A percentile compares a stretch with the other conserved stretches of the same genome.
phyloP scores from a whole-genome alignment of 1,140 invertebrate species.

The Gryllus bimaculatus region DNA sequence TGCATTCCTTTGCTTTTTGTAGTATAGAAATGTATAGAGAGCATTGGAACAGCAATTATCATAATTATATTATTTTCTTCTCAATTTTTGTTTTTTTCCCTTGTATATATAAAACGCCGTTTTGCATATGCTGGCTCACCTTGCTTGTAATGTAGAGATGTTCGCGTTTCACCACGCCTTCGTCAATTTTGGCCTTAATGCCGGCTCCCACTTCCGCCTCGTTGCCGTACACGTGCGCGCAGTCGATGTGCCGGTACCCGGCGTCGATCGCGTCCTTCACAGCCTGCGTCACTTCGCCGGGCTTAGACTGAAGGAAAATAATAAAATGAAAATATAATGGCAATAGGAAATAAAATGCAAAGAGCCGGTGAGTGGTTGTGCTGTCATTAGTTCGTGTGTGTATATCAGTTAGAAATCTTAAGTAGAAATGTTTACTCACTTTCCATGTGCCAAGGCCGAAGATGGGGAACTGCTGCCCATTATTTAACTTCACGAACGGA shows the following conservation, averaged over 20 bases:
- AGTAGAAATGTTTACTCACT: slow-evolving; percentile 35
- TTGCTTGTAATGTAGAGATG: slow-evolving; percentile 43
- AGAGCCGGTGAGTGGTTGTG: too few relatives aligned
- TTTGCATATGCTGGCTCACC: background rate
- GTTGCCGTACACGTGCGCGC: slow-evolving; percentile 72
- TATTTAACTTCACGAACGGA: slow-evolving; percentile 48
- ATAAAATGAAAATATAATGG: background rate
- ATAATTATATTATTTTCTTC: too few relatives aligned
- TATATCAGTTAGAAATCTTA: too few relatives aligned
- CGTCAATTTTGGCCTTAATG: slow-evolving; percentile 56
- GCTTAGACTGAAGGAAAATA: slow-evolving; percentile 46
- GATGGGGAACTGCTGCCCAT: slow-evolving; percentile 53
- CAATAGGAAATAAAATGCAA: too few relatives aligned
- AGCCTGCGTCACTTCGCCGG: slow-evolving; percentile 60
- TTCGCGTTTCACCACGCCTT: slow-evolving; percentile 59
- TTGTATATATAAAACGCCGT: too few relatives aligned
- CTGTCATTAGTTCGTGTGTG: too few relatives aligned
- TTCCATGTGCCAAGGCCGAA: slow-evolving; percentile 73
- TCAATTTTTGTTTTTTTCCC: too few relatives aligned
- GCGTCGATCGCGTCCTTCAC: slow-evolving; percentile 64
- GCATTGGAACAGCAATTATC: too few relatives aligned
- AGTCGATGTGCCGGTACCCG: slow-evolving; percentile 77
- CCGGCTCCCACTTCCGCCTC: slow-evolving; percentile 75
- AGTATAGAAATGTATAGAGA: too few relatives aligned
- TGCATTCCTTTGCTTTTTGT: too few relatives aligned